A percentile compares a stretch with the other conserved stretches of the same genome.
phyloP scores from a whole-genome alignment of 2,797 vertebrate genomes.

The Poeciliopsis paucimaculata region DNA sequence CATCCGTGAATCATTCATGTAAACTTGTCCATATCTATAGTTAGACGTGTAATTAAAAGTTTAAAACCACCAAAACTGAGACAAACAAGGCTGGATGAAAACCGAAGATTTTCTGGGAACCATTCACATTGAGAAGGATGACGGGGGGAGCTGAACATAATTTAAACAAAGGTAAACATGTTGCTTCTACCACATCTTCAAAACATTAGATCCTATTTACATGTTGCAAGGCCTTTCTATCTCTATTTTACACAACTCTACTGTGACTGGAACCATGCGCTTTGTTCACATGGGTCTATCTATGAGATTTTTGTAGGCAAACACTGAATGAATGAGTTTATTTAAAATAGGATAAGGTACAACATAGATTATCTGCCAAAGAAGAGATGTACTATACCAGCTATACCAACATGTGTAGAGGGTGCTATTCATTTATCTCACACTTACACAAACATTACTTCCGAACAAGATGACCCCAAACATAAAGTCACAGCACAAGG shows the following conservation, averaged over 20 bases:
- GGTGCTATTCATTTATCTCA: conserved; percentile 50
- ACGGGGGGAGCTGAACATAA: background rate
- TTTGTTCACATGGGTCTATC: background rate
- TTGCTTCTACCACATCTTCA: background rate
- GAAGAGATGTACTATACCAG: too few species aligned
- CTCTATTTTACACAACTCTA: background rate
- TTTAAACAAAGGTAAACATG: background rate
- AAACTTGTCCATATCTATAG: background rate
- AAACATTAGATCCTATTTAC: too few species aligned
- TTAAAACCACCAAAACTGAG: background rate
- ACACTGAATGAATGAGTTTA: background rate
- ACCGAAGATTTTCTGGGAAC: background rate
- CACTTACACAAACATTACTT: conserved; percentile 25
- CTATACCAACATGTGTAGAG: background rate
- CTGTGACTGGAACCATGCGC: background rate
- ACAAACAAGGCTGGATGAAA: background rate
- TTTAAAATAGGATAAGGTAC: too few species aligned
- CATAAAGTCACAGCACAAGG: conserved; percentile 23
- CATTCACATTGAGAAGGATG: too few species aligned
- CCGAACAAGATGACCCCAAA: conserved; percentile 47
- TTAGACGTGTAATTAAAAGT: background rate
- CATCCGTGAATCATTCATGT: background rate
- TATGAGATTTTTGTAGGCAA: background rate
- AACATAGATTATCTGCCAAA: too few species aligned
- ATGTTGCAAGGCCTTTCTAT: background rate